Evolutionary conservation across 2,888 invertebrate genomes (phyloP), one percentile per base, ranked within the genome.

Genomic region (Lottia scabra): DNA sequence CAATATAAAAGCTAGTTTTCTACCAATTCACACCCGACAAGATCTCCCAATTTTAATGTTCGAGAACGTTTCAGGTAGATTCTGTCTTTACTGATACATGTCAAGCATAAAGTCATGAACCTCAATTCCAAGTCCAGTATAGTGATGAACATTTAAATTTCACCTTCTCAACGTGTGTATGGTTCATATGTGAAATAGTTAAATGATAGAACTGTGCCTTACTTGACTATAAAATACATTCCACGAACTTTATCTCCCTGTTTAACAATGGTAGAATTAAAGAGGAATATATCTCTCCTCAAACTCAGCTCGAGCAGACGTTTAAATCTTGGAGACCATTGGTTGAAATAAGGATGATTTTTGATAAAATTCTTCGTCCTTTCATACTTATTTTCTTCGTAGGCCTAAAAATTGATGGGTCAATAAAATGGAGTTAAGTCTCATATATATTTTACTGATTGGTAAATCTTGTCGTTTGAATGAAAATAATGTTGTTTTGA

Each of bases 291-390:
- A 72, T 87, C 87, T 67, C 83, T 83, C 26, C 86, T 78, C 16
- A 89, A 68, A 73, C 87, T 86, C 80, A 87, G 84, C 70, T 87
- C 85, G 45, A 89, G 76, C 1, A 88, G 77, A 26, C 84, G 81
- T 74, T 86, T 84, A 38, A 86, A 81, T 64, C 82, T 81, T 6
- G 76, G 72, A 8, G 78, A 76, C 87, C 87, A 85, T 65, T 80
- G 75, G 8, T 77, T 73, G 78, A 89, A 88, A 71, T 87, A 84
- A 2, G 87, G 85, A 71, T 87, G 85, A 6, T 46, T 74, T 16
- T 85, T 80, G 16, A 87, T 84, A 65, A 89, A 88, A 1, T 77
- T 67, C 10, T 79, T 73, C n/a, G 86, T 79, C 63, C 84, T 84
- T 10, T 69, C 80, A 70, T 84, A 86, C 74, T 86, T 85, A 15